These are phyloP conservation scores for Parnassius glacialis DNA, from an alignment of 2,888 invertebrate genomes.

Conservation along the genomic window DNA sequence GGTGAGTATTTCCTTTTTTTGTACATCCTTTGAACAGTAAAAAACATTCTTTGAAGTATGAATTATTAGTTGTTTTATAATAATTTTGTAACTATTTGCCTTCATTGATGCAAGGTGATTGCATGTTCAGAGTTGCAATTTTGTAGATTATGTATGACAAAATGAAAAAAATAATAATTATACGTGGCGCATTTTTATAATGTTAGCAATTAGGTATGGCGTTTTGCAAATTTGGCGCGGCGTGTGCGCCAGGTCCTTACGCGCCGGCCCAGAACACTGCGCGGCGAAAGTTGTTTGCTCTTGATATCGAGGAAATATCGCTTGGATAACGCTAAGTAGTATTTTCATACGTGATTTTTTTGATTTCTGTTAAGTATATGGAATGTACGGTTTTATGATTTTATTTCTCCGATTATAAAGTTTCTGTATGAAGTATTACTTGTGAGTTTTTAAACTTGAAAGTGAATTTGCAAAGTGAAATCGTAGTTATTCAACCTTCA, in stretches of 20 bases:
- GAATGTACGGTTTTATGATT: too few relatives aligned
- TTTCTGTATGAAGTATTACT: background rate
- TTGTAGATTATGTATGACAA: conserved; percentile 11
- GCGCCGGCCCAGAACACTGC: conserved; percentile 34
- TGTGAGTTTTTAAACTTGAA: conserved; percentile 24
- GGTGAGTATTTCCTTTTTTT: conserved; percentile 64
- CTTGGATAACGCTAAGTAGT: conserved; percentile 38
- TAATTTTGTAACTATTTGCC: background rate
- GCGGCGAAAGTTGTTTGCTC: conserved; percentile 75
- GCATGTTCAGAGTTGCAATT: too few relatives aligned
- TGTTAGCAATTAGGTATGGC: conserved; percentile 33
- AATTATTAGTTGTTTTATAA: background rate
- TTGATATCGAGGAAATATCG: conserved; percentile 67
- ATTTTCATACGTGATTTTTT: too few relatives aligned
- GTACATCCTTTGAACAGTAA: conserved; percentile 13
- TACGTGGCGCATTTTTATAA: conserved; percentile 29
- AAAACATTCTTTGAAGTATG: background rate
- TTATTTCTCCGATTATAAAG: too few relatives aligned
- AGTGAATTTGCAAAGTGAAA: conserved; percentile 20
- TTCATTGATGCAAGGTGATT: too few relatives aligned
- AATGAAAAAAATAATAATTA: conserved; percentile 35
- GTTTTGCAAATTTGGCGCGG: conserved; percentile 32
- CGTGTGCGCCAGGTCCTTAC: conserved; percentile 39
- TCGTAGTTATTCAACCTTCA: conserved; percentile 8
- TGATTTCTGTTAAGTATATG: too few relatives aligned